Evolutionary conservation across 2,888 invertebrate genomes (phyloP).

Genomic region (Plagodis pulveraria): DNA sequence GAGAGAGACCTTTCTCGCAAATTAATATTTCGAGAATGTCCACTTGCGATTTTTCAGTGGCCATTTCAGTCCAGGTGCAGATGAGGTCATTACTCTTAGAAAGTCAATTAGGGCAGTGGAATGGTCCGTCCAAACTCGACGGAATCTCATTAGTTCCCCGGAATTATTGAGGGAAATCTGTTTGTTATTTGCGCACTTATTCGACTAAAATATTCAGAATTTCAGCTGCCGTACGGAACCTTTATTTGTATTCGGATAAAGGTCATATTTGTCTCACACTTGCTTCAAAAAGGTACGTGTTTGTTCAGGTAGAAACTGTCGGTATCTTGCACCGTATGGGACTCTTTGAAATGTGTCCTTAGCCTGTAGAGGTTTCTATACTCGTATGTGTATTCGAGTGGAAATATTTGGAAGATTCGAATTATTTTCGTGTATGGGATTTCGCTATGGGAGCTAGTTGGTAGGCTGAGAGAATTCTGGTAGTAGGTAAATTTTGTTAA

Average conservation of each 20-base stretch:
- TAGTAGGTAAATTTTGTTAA: too few species aligned
- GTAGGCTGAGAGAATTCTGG: too few species aligned
- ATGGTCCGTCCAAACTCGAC: constrained; percentile 32
- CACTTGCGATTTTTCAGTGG: constrained; percentile 22
- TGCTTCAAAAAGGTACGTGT: constrained; percentile 1
- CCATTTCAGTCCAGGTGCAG: constrained; percentile 46
- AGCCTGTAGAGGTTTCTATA: constrained; percentile 15
- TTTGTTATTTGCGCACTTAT: constrained; percentile 36
- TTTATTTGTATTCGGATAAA: constrained; percentile 5
- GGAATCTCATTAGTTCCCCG: constrained; percentile 42
- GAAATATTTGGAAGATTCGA: constrained; percentile 8
- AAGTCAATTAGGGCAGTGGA: constrained; percentile 45
- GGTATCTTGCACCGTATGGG: constrained; percentile 19
- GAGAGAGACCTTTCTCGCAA: not conserved
- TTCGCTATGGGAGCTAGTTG: too few species aligned
- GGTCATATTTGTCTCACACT: constrained; percentile 5
- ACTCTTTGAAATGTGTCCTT: constrained; percentile 22
- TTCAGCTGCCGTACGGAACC: not conserved
- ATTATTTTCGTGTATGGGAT: not conserved
- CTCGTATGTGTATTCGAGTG: constrained; percentile 11
- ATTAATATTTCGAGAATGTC: constrained; percentile 15
- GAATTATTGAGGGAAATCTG: constrained; percentile 36
- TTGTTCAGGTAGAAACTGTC: constrained; percentile 22
- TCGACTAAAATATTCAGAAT: constrained; percentile 15
- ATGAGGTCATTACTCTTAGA: constrained; percentile 39